phyloP scores from a whole-genome alignment of 2,113 vertebrate genomes.

The Paratilapia polleni region DNA sequence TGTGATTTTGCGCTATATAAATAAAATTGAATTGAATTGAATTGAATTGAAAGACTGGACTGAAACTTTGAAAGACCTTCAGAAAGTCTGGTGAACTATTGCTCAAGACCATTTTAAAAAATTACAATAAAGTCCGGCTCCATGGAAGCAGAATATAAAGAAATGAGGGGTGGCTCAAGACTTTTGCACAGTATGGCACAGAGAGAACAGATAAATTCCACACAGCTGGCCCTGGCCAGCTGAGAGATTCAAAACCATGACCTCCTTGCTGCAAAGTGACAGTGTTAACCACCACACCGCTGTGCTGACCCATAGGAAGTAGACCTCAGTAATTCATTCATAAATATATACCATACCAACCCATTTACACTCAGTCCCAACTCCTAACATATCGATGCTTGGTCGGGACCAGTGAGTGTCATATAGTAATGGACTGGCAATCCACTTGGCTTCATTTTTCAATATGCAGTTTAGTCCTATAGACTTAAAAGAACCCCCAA shows the following conservation, averaged over 20 bases:
- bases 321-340: neutral
- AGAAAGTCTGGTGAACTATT: too few relatives aligned
- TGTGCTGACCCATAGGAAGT: neutral
- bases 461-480: neutral
- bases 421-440: neutral
- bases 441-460: neutral
- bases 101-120: too few relatives aligned
- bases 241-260: neutral
- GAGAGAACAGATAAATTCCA: neutral
- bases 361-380: neutral
- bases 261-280: neutral
- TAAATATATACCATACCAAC: neutral
- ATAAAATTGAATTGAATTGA: too few relatives aligned
- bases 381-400: neutral
- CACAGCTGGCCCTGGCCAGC: neutral
- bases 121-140: too few relatives aligned
- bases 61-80: too few relatives aligned
- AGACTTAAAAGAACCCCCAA: neutral
- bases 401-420: neutral
- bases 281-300: neutral
- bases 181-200: neutral
- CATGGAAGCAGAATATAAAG: too few relatives aligned
- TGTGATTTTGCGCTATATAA: too few relatives aligned
- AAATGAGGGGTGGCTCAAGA: too few relatives aligned
- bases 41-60: too few relatives aligned